Conservation (phyloP, 2,888 invertebrate species). For the Catocala nupta region DNA sequence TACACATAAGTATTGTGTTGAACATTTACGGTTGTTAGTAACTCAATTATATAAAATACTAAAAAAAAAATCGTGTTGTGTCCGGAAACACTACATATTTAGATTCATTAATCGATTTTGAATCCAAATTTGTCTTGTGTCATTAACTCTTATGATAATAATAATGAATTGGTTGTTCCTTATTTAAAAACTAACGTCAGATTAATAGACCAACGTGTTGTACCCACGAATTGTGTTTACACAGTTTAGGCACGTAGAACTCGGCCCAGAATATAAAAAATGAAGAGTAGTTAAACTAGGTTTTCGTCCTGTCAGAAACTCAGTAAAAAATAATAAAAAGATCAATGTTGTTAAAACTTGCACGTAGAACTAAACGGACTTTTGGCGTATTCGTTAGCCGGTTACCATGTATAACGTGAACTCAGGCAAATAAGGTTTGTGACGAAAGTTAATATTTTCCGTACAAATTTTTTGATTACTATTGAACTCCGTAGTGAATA, state of each 20-base stretch:
- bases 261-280: conserved; percentile 4
- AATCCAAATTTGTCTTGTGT: too few relatives aligned
- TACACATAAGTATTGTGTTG: too few relatives aligned
- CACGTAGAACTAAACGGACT: conserved; percentile 71
- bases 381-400: conserved; percentile 66
- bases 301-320: conserved; percentile 58
- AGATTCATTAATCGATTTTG: too few relatives aligned
- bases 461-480: not conserved
- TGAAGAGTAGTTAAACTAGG: conserved; percentile 46
- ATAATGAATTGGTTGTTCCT: conserved; percentile 19
- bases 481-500: not conserved
- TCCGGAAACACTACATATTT: too few relatives aligned
- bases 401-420: conserved; percentile 51
- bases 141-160: too few relatives aligned
- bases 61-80: too few relatives aligned
- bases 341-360: conserved; percentile 72
- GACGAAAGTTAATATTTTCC: conserved; percentile 23
- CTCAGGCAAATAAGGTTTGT: conserved; percentile 28
- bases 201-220: not conserved
- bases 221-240: not conserved
- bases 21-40: too few relatives aligned
- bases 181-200: conserved; percentile 9
- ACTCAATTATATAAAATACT: too few relatives aligned
- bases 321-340: conserved; percentile 62
- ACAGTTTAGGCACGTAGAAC: not conserved